Evolutionary conservation across 1,140 invertebrate genomes (phyloP).

Genomic region (Pseudoatta argentina): DNA sequence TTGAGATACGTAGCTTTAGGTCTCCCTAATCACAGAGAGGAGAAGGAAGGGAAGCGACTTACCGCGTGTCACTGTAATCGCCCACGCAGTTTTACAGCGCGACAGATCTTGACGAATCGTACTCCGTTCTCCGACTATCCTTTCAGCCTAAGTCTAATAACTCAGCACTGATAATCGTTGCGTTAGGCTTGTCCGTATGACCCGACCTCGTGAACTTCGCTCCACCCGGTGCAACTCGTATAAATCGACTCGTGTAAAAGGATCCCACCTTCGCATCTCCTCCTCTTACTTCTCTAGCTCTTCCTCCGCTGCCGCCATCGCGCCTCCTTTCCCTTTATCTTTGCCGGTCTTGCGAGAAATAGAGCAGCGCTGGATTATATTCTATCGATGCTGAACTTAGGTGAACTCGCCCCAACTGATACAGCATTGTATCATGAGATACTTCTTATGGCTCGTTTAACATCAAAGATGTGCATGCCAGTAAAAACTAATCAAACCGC

Average conservation of each 20-base stretch:
- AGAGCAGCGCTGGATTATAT: constrained; percentile 81
- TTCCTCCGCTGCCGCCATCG: constrained; percentile 58
- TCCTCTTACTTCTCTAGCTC: constrained; percentile 39
- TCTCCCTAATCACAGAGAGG: constrained; percentile 21
- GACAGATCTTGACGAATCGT: constrained; percentile 54
- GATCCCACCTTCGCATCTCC: constrained; percentile 75
- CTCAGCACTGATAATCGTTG: constrained; percentile 72
- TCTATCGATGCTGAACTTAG: constrained; percentile 67
- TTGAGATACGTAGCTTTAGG: constrained; percentile 54
- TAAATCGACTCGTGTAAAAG: constrained; percentile 79
- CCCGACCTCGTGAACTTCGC: constrained; percentile 83
- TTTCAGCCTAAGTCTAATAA: constrained; percentile 33
- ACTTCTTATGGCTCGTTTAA: constrained; percentile 62
- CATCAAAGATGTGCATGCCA: constrained; percentile 28
- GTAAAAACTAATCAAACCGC: constrained; percentile 48
- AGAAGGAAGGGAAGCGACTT: not conserved
- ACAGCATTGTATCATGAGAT: constrained; percentile 65
- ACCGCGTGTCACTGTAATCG: constrained; percentile 54
- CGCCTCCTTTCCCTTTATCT: constrained; percentile 68
- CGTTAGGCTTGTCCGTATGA: constrained; percentile 77
- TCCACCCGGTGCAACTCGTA: constrained; percentile 75
- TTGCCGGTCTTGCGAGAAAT: constrained; percentile 80
- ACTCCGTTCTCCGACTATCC: constrained; percentile 11
- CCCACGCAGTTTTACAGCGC: constrained; percentile 33
- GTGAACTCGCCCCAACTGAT: constrained; percentile 65